Evolutionary conservation across 30 jellyfish, hydroid and myxozoan species (phyloP).

Genomic region (Cassiopea andromeda): DNA sequence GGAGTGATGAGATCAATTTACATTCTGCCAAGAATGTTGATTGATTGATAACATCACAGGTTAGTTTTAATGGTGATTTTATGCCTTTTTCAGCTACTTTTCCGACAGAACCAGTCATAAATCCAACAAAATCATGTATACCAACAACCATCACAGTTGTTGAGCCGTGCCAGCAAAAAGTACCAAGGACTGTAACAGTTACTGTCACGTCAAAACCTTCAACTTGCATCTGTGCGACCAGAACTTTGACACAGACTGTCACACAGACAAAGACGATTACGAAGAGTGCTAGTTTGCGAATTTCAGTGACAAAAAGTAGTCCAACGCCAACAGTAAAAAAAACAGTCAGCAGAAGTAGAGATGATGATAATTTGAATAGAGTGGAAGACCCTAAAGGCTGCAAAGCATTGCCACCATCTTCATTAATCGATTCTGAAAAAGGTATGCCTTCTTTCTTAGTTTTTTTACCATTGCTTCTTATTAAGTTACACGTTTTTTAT

Average conservation of each 20-base stretch:
- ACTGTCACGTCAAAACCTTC: constrained; percentile 39
- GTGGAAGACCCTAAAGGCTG: constrained; percentile 33
- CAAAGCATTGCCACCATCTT: constrained; percentile 10
- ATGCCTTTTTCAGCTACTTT: neutral
- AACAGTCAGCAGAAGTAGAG: neutral
- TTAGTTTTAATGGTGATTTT: neutral
- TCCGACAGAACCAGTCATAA: constrained; percentile 11
- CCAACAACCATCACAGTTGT: constrained; percentile 44
- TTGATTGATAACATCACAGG: too few species aligned
- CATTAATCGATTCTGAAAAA: constrained; percentile 43
- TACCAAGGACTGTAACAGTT: constrained; percentile 14
- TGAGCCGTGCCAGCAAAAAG: constrained; percentile 30
- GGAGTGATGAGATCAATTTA: too few species aligned
- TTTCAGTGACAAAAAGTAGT: neutral
- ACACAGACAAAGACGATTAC: constrained; percentile 15
- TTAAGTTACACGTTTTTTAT: too few species aligned
- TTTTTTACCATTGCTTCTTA: too few species aligned
- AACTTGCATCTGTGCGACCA: constrained; percentile 36
- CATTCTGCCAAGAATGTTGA: too few species aligned
- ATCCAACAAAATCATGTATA: constrained; percentile 29
- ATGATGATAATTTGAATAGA: constrained; percentile 22
- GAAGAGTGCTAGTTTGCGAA: neutral
- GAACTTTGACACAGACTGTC: constrained; percentile 20
- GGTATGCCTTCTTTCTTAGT: neutral
- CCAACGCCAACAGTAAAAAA: neutral